Conservation (phyloP, 2,113 vertebrate genomes). For the Ochotona curzoniae region DNA sequence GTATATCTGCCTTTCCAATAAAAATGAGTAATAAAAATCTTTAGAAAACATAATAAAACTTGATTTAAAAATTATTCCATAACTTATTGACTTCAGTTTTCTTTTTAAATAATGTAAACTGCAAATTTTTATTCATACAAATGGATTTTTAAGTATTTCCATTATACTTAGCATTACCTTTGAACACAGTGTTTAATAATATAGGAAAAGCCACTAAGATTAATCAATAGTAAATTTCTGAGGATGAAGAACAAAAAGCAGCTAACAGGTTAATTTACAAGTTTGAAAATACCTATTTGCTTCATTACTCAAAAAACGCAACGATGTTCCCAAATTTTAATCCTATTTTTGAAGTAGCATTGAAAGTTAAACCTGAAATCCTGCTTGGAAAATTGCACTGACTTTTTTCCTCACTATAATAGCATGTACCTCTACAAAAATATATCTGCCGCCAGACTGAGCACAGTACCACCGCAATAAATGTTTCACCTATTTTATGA, state of each 20-base stretch:
- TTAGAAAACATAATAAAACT: too few relatives aligned
- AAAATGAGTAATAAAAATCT: too few relatives aligned
- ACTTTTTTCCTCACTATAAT: background rate
- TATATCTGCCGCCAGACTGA: too few relatives aligned
- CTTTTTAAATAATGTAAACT: background rate
- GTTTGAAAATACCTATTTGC: background rate
- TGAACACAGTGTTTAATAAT: background rate
- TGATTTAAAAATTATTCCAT: background rate
- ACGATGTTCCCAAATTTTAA: background rate
- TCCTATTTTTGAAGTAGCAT: background rate
- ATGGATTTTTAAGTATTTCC: background rate
- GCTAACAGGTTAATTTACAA: background rate
- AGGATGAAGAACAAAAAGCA: background rate
- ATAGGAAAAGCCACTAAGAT: background rate
- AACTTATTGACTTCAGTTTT: background rate
- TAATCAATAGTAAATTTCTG: background rate
- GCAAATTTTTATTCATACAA: background rate
- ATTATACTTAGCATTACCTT: background rate
- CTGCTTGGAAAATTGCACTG: background rate
- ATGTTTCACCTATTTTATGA: background rate
- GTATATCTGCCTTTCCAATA: too few relatives aligned
- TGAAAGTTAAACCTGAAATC: conserved; percentile 1
- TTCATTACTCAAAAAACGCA: background rate
- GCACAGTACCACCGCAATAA: background rate
- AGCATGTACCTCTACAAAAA: background rate